phyloP scores from a whole-genome alignment of 2,113 vertebrate species.

The Danionella cerebrum region DNA sequence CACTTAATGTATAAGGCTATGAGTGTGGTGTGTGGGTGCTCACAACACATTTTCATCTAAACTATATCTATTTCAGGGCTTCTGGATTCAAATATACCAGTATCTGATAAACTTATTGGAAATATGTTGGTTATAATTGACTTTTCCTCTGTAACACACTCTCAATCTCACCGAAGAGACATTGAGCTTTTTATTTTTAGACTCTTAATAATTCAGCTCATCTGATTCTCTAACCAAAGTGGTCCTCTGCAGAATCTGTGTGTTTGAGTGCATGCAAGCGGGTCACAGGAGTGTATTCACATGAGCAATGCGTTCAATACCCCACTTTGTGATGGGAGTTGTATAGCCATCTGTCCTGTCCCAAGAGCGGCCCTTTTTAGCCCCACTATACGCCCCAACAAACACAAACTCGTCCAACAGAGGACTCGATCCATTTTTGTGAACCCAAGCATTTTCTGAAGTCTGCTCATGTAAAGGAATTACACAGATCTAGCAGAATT shows the following conservation, averaged over 20 bases:
- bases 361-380: neutral
- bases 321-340: slow-evolving; percentile 18
- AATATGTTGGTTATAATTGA: too few relatives aligned
- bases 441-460: neutral
- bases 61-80: neutral
- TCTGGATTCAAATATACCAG: neutral
- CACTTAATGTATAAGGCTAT: neutral
- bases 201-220: slow-evolving; percentile 5
- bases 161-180: neutral
- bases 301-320: slow-evolving; percentile 2
- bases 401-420: slow-evolving; percentile 5
- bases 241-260: neutral
- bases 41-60: neutral
- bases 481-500: neutral
- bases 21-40: neutral
- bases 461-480: neutral
- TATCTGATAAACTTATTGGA: neutral
- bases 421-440: slow-evolving; percentile 4
- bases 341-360: slow-evolving; percentile 27
- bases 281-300: neutral
- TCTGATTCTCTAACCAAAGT: neutral
- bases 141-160: too few relatives aligned
- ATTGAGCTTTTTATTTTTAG: slow-evolving; percentile 10
- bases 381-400: neutral
- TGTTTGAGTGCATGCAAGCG: neutral